Evolutionary conservation across 2,797 vertebrate species (phyloP), one percentile per base, ranked within the genome.

Genomic region (Enteromius thamalakanensis): DNA sequence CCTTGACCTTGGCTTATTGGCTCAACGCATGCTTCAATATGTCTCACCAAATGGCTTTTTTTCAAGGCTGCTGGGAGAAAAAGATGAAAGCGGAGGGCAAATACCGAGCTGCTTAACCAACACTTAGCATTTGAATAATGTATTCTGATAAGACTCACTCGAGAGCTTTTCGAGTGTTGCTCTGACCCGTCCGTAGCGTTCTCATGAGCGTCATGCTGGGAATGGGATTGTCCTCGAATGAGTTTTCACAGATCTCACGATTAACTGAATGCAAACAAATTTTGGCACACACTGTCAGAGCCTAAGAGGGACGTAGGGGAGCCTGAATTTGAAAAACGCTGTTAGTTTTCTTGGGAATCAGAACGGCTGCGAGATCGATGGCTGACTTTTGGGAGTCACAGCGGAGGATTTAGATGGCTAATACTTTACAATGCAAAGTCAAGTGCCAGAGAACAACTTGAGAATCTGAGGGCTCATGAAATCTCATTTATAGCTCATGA

Each of bases 291-390:
- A 78, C 65, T 77, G 89, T 83, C 14, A 4, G 83, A 77, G 51
- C 74, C 45, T 71, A 21, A 69, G 72, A 77, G 49, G 71, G 81
- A 80, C 55, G 79, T 45, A 69, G 76, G 70, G 23, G 77, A 89
- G 76, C 86, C 86, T 85, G 77, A 87, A 91, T 93, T 90, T 93
- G 89, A 92, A 85, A 90, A 89, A 93, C 89, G 89, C 79, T 68
- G 85, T 89, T 90, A 82, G 89, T 87, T 91, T 89, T 92, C 88
- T 83, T 80, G 87, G 80, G 87, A 91, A 92, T 93, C 89, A 86
- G 88, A 91, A 89, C 79, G 34, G 71, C 87, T 85, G 80, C 12
- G 77, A 89, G 92, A 91, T 91, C 78, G 69, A 91, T 90, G 88
- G 88, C 72, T 60, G 7, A 79, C 47, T 80, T 83, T 81, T 58